phyloP scores from a whole-genome alignment of 1,140 invertebrate genomes.

The Phymorhynchus buccinoides region DNA sequence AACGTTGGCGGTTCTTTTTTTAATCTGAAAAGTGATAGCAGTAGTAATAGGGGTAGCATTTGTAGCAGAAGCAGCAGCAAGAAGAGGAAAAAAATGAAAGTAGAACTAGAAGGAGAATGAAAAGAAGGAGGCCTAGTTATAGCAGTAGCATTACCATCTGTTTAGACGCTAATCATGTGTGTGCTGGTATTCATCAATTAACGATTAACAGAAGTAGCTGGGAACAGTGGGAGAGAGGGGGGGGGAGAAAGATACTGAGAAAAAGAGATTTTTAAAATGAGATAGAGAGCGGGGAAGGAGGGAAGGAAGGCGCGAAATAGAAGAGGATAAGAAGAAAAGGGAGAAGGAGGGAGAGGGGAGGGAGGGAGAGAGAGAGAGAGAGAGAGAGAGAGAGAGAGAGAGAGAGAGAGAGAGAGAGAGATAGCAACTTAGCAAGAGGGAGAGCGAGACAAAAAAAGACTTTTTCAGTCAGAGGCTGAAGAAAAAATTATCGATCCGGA shows the following conservation, averaged over 20 bases:
- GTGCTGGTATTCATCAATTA: no score
- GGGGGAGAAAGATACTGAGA: conserved; percentile 26
- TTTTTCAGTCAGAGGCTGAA: no score
- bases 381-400: conserved; percentile 34
- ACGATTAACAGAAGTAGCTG: no score
- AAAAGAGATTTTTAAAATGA: background rate
- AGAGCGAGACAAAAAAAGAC: background rate
- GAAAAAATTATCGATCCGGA: no score
- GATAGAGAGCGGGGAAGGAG: background rate
- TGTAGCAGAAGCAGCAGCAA: no score
- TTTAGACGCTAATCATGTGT: no score
- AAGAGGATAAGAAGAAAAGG: conserved; percentile 24
- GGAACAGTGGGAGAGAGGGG: conserved; percentile 37
- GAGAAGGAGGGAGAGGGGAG: background rate
- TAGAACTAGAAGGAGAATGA: background rate
- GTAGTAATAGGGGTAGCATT: no score
- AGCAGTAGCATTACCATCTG: no score
- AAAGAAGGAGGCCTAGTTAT: background rate
- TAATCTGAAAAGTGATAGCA: background rate
- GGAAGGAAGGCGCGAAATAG: background rate
- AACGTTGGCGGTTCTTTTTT: conserved; percentile 28
- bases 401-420: conserved; percentile 35
- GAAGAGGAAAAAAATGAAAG: background rate
- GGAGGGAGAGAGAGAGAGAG: conserved; percentile 28
- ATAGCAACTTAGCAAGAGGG: background rate